Base-by-base conservation (phyloP, 1,140 invertebrate genomes). In the Camponotus pennsylvanicus region DNA sequence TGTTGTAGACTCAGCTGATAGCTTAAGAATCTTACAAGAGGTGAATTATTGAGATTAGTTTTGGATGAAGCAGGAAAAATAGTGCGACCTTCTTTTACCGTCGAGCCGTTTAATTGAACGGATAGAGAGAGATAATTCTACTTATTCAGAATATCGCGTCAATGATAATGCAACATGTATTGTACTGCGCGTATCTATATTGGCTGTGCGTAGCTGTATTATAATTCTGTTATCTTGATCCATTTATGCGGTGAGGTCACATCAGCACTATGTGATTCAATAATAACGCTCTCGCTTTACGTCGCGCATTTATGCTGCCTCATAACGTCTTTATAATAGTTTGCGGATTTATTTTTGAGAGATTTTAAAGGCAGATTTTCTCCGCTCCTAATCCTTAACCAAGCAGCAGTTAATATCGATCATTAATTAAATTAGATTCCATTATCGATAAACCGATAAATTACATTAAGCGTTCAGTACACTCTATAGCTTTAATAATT, bases 161-260 rank as follows among this genome's bases (percentile, higher is more conserved):
- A 45, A 69, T 42, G 67, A 8, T 69, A 69, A 69, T 18, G 67
- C n/a, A 27, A 45, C 11, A 15, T 5, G 11, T 49, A 45, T 27
- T 69, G 42, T 42, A 42, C 42, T 9, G 9, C 40, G 66, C 64
- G 9, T 40, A 69, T 67, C 66, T 45, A 67, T 67, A 67, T 40
- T 15, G 18, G 42, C 42, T 9, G n/a, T 11, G 66, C 37, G 9
- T 40, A 45, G 40, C n/a, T 45, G 42, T 52, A 52, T 45, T 69
- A 27, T 69, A 69, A 69, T 69, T 45, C 21, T 45, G 40, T 69
- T 69, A 45, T 42, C 40, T 69, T 45, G 21, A 69, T 69, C 21
- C 40, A 42, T 69, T 49, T 69, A 49, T 21, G 13, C 21, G 42
- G 42, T 4, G 67, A 27, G 40, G n/a, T 45, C 11, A 42, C 6